A percentile compares a stretch with the other conserved stretches of the same genome.
phyloP scores from a whole-genome alignment of 2,888 invertebrate species.

The Cataglyphis albicans region DNA sequence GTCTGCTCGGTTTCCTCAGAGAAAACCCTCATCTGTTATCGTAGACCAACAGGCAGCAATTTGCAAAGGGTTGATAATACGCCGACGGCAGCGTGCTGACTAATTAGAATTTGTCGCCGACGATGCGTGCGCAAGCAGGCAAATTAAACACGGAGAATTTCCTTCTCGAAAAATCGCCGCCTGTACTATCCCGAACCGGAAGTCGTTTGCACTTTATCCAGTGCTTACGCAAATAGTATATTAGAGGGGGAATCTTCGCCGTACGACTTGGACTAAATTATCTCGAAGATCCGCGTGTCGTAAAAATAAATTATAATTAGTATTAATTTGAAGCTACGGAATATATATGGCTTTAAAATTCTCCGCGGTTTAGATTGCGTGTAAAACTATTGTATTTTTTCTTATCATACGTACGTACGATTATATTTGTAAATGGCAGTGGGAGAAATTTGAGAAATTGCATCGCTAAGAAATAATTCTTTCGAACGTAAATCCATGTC shows the following conservation, averaged over 20 bases:
- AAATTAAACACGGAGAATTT: conserved; percentile 53
- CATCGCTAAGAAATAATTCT: not conserved
- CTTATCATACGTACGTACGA: not conserved
- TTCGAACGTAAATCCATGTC: not conserved
- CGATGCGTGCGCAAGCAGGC: conserved; percentile 73
- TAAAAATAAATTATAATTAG: conserved; percentile 40
- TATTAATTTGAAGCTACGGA: conserved; percentile 18
- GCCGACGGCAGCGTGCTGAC: conserved; percentile 69
- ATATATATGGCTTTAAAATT: not conserved
- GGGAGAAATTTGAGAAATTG: not conserved
- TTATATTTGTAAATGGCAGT: not conserved
- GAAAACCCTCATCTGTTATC: conserved; percentile 74
- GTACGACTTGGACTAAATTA: conserved; percentile 25
- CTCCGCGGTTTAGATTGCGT: not conserved
- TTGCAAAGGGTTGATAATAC: conserved; percentile 77
- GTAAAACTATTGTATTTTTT: conserved; percentile 1
- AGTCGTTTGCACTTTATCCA: conserved; percentile 1
- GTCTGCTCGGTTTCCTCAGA: conserved; percentile 28
- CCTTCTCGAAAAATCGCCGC: conserved; percentile 28
- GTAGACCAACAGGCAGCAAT: conserved; percentile 76
- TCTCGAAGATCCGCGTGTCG: not conserved
- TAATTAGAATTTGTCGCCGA: conserved; percentile 79
- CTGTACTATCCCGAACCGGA: conserved; percentile 1
- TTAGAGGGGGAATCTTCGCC: conserved; percentile 24
- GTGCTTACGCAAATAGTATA: conserved; percentile 31